A percentile compares a stretch with the other conserved stretches of the same genome.
phyloP scores from a whole-genome alignment of 2,797 vertebrate species.

The Galago senegalensis region DNA sequence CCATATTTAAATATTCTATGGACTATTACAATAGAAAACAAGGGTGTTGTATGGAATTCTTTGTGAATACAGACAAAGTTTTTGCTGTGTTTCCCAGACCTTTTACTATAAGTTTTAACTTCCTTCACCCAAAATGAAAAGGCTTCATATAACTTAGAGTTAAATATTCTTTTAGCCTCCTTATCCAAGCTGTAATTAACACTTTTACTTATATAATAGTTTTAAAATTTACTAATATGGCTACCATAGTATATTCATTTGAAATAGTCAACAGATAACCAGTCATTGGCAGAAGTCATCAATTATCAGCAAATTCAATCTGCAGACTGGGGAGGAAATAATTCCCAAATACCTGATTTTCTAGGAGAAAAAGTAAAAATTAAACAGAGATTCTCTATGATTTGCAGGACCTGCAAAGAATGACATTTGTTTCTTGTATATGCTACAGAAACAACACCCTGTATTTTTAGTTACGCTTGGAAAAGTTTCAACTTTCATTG shows the following conservation, averaged over 20 bases:
- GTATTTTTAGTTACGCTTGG: constrained; percentile 38
- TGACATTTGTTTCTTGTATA: not conserved
- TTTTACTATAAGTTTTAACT: not conserved
- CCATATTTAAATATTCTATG: constrained; percentile 66
- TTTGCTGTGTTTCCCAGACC: not conserved
- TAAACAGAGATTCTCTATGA: not conserved
- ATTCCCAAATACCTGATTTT: not conserved
- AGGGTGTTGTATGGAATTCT: constrained; percentile 41
- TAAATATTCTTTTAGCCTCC: constrained; percentile 2
- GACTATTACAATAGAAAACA: constrained; percentile 79
- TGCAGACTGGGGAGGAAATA: constrained; percentile 2
- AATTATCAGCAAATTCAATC: constrained; percentile 14
- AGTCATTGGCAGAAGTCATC: not conserved
- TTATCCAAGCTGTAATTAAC: not conserved
- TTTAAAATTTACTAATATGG: not conserved
- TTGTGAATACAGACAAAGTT: not conserved
- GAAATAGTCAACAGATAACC: not conserved
- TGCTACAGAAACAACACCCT: constrained; percentile 31
- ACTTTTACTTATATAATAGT: not conserved
- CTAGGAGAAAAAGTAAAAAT: not conserved
- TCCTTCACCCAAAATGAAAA: not conserved
- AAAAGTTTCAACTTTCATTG: constrained; percentile 66
- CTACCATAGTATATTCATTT: not conserved
- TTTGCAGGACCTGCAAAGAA: not conserved
- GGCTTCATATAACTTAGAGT: not conserved